These are phyloP conservation scores for Plodia interpunctella DNA, from an alignment of 1,140 invertebrate genomes.

Conservation along the genomic window DNA sequence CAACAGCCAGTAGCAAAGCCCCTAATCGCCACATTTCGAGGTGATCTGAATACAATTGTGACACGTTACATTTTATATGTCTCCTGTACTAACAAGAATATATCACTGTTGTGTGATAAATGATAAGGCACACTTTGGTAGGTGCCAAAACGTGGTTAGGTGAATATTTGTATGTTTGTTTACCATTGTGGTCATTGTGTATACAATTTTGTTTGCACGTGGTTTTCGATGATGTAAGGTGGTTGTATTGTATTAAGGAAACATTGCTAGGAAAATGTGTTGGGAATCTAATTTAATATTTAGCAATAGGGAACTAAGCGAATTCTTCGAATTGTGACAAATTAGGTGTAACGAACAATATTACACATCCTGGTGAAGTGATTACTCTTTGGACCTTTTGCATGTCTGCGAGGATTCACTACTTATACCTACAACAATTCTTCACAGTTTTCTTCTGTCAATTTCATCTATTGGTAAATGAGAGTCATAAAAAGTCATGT, in stretches of 20 bases:
- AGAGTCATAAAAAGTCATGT: too few relatives aligned
- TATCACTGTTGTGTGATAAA: conserved; percentile 34
- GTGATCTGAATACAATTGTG: conserved; percentile 19
- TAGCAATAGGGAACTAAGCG: background rate
- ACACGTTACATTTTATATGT: conserved; percentile 46
- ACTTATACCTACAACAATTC: too few relatives aligned
- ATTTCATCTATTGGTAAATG: too few relatives aligned
- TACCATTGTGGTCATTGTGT: background rate
- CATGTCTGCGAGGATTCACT: too few relatives aligned
- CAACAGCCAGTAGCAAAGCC: conserved; percentile 30
- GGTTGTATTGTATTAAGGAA: background rate
- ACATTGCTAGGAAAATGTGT: background rate
- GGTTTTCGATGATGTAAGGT: conserved; percentile 11
- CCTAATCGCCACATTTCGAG: conserved; percentile 39
- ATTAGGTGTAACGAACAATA: background rate
- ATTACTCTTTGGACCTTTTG: too few relatives aligned
- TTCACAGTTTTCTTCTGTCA: too few relatives aligned
- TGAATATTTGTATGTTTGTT: conserved; percentile 17
- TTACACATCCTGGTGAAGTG: too few relatives aligned
- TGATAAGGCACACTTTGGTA: conserved; percentile 24
- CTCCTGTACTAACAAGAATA: conserved; percentile 24
- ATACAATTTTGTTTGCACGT: conserved; percentile 14
- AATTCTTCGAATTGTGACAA: background rate
- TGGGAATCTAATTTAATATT: background rate
- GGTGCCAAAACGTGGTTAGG: conserved; percentile 24